Conservation (phyloP, 2,888 invertebrate genomes). For the Eristalis intricaria region DNA sequence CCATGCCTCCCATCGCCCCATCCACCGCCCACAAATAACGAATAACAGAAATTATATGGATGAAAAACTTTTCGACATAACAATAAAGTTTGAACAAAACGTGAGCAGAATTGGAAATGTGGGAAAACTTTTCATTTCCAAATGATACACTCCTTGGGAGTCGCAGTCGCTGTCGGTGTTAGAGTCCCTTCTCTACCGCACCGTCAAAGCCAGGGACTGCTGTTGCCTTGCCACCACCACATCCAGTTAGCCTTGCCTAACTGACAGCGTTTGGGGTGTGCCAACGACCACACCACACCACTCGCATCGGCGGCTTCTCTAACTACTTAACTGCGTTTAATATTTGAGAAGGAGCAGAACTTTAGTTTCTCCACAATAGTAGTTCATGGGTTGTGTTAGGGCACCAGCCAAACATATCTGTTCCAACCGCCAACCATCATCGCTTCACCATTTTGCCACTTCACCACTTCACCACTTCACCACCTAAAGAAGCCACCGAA, state of each 20-base stretch:
- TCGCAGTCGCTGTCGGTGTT: not conserved
- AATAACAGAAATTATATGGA: slow-evolving; percentile 72
- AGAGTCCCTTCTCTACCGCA: slow-evolving; percentile 36
- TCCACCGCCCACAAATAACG: slow-evolving; percentile 52
- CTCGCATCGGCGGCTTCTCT: not conserved
- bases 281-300: not conserved
- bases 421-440: not conserved
- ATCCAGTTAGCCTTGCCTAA: not conserved
- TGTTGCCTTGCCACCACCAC: not conserved
- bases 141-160: slow-evolving; percentile 65
- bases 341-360: slow-evolving; percentile 61
- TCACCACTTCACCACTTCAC: not conserved
- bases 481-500: slow-evolving; percentile 48
- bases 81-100: slow-evolving; percentile 72
- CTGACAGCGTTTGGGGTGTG: slow-evolving; percentile 21
- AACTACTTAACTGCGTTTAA: slow-evolving; percentile 68
- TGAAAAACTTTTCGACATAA: slow-evolving; percentile 72
- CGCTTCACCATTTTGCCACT: not conserved
- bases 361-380: slow-evolving; percentile 45
- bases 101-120: slow-evolving; percentile 71
- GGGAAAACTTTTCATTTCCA: slow-evolving; percentile 69
- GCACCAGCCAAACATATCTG: not conserved
- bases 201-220: not conserved
- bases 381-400: slow-evolving; percentile 21
- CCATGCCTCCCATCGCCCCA: slow-evolving; percentile 4